These are phyloP conservation scores for Spilogale gracilis DNA, from an alignment of 2,113 vertebrate genomes.

Conservation along the genomic window DNA sequence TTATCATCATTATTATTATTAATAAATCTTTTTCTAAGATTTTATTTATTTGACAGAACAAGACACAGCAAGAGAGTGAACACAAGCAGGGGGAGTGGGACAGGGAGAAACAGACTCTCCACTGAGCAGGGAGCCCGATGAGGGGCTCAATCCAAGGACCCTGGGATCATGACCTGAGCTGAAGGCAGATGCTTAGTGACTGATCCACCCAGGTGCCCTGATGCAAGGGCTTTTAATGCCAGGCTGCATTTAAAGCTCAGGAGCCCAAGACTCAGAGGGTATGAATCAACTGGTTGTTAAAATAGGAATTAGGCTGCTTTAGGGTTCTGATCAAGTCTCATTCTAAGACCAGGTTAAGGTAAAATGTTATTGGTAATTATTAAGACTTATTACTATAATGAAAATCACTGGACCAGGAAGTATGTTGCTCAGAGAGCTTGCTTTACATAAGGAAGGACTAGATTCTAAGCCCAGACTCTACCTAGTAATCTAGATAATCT, in stretches of 20 bases:
- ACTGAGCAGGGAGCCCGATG: too few species aligned
- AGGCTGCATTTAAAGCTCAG: not conserved
- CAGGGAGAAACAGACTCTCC: too few species aligned
- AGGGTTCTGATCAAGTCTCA: not conserved
- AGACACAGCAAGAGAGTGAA: too few species aligned
- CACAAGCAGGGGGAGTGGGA: too few species aligned
- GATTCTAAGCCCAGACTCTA: not conserved
- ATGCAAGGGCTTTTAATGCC: not conserved
- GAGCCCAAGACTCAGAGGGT: not conserved
- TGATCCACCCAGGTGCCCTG: too few species aligned
- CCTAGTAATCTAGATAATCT: not conserved
- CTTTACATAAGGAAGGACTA: not conserved
- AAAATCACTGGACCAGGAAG: not conserved
- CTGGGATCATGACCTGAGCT: too few species aligned
- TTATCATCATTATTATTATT: too few species aligned
- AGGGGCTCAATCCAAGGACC: too few species aligned
- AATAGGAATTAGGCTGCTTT: not conserved
- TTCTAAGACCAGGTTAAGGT: not conserved
- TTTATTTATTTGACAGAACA: too few species aligned
- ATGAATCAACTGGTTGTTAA: not conserved
- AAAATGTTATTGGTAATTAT: constrained; percentile 6
- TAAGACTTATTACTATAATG: not conserved
- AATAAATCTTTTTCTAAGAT: too few species aligned
- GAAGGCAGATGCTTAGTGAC: too few species aligned
- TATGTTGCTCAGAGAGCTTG: constrained; percentile 23